Base-by-base conservation (phyloP, 1,140 invertebrate genomes). In the Cotesia glomerata region DNA sequence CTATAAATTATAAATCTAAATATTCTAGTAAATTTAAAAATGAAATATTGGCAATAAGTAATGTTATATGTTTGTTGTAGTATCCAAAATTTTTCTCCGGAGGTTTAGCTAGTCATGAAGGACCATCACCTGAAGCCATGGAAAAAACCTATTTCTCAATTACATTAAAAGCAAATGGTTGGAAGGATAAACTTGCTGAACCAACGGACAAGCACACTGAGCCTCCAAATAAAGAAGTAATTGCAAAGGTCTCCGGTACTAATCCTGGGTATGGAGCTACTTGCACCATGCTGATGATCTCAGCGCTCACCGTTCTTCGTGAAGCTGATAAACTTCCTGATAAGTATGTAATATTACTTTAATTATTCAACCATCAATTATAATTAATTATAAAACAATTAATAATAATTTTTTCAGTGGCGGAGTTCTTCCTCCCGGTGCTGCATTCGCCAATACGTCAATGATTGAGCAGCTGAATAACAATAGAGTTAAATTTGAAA, bases 221-320 rank as follows among this genome's bases (percentile, higher is more conserved):
- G 3, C 82, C 89, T 58, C 92, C 93, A 3, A 90, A 91, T 67
- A 94, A 93, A 80, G 89, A 86, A 39, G 83, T 96, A 32, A 88
- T 91, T 45, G 92, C 91, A 0, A 90, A 88, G 87, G 88, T 92
- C 34, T 84, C 85, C 2, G 91, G 90, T 14, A 79, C 78, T 65
- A 93, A 96, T 88, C 92, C 95, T 16, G 96, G 92, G 56, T 98
- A 98, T 88, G 92, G 94, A 5, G 90, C 91, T 0, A 97, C 96
- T 2, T 92, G 91, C 45, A 90, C 90, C n/a, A 88, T 89, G 62
- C 79, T 95, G 72, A 79, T 97, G 2, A 88, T 92, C 68, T 88
- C 91, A 63, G 96, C 91, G 0, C 75, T 95, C 59, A 93, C 90
- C 11, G 88, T 98, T 71, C 85, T 98, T 0, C 90, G 90, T 51